These are phyloP conservation scores for Caenorhabditis tropicalis DNA, from an alignment of 1,140 invertebrate genomes.

Conservation along the genomic window DNA sequence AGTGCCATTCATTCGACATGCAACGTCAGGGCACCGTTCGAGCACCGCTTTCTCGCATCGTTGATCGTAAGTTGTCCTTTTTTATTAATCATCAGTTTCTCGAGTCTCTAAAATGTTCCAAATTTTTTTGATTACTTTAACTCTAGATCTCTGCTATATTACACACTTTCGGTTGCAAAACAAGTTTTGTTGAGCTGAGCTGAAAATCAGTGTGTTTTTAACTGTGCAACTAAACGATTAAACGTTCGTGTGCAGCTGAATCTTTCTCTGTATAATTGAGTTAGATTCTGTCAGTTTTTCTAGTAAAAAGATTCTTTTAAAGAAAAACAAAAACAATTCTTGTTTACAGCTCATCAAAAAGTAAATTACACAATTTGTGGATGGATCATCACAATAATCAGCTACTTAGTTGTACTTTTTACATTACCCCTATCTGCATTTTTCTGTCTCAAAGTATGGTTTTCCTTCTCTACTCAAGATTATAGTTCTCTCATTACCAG, in stretches of 20 bases:
- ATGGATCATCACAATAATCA: slow-evolving; percentile 83
- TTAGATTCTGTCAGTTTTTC: too few species aligned
- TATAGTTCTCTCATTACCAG: slow-evolving; percentile 61
- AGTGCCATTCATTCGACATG: slow-evolving; percentile 10
- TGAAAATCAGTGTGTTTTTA: neutral
- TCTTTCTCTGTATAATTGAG: too few species aligned
- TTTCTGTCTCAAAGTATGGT: slow-evolving; percentile 89
- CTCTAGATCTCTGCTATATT: too few species aligned
- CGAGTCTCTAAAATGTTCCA: too few species aligned
- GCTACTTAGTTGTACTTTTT: slow-evolving; percentile 83
- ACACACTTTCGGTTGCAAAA: neutral
- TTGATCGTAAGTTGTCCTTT: neutral
- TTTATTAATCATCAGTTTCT: neutral
- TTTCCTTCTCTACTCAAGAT: neutral
- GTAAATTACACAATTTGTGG: slow-evolving; percentile 78
- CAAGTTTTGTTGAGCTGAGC: neutral
- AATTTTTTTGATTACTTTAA: too few species aligned
- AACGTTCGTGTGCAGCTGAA: neutral
- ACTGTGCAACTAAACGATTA: neutral
- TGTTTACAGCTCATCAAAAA: slow-evolving; percentile 28
- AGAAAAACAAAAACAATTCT: too few species aligned
- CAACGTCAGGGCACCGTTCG: slow-evolving; percentile 32
- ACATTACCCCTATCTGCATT: slow-evolving; percentile 93
- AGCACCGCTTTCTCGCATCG: slow-evolving; percentile 27
- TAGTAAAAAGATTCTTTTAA: too few species aligned